Conservation (phyloP, 2,113 vertebrate genomes). For the Lasiurus cinereus region DNA sequence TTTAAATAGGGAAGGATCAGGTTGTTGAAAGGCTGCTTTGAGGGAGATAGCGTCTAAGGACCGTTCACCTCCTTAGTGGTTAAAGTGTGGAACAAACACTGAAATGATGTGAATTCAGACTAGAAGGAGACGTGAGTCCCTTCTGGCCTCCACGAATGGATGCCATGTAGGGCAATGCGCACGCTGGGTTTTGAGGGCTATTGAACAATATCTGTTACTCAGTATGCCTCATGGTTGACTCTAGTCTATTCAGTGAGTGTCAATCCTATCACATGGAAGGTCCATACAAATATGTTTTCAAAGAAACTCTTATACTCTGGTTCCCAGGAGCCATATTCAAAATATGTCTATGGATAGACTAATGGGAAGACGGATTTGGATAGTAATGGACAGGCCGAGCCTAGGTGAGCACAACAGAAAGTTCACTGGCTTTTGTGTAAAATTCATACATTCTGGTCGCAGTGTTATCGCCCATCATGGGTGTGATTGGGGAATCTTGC, state of each 20-base stretch:
- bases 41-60: not conserved
- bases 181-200: not conserved
- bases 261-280: not conserved
- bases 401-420: not conserved
- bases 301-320: not conserved
- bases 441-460: not conserved
- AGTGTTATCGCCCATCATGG: not conserved
- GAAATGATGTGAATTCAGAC: not conserved
- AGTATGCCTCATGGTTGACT: not conserved
- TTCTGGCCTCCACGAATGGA: not conserved
- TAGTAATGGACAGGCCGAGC: not conserved
- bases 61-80: constrained; percentile 9
- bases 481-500: not conserved
- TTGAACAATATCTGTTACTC: not conserved
- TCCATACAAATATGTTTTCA: not conserved
- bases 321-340: not conserved
- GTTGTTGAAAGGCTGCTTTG: not conserved
- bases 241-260: not conserved
- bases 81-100: not conserved
- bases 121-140: not conserved
- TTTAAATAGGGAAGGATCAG: not conserved
- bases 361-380: not conserved
- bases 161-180: no score
- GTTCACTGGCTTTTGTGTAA: not conserved
- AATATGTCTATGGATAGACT: not conserved